Evolutionary conservation across 2,113 vertebrate species (phyloP), one percentile per base, ranked within the genome.

Genomic region (Callopanchax toddi): DNA sequence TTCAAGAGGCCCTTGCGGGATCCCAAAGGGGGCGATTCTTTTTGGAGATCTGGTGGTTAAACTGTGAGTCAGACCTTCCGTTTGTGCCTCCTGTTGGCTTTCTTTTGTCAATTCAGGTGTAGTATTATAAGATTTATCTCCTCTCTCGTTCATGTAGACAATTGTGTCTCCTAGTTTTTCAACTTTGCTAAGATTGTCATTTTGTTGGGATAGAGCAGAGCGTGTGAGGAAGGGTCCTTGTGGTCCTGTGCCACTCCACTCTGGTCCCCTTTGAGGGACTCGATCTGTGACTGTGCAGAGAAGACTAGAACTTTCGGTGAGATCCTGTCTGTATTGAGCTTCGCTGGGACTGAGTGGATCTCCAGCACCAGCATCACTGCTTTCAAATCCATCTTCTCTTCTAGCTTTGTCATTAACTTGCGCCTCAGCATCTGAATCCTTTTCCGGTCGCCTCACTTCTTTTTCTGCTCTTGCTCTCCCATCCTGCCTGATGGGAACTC

Each of bases 401-500:
- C 7, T n/a, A 50, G 17, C 67, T 61, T 56, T 71, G 26, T 79
- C 39, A 9, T 11, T 26, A 15, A 40, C 21, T 4, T 76, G 48
- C 1, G 11, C 51, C 43, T 88, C 74, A 22, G 20, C 26, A 17
- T 76, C 62, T 3, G 37, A 53, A 18, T 79, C 59, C 9, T 36
- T 65, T 4, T 21, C 13, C 11, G 15, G 44, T 12, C 0, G 50
- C 60, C 55, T 85, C 9, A 12, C 29, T 0, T 85, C 85, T 53
- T 57, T 74, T 4, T 87, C 83, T 26, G 60, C 71, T 80, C 66
- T 81, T 4, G 49, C 29, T 78, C 59, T 86, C 42, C 71, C 80
- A 1, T 89, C 89, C 17, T 87, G 82, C 58, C 72, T 81, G 53
- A 90, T 90, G 0, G 77, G 76, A 4, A 92, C 60, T 74, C 77